Conservation (phyloP, 2,113 vertebrate genomes). For the Chiloscyllium plagiosum region DNA sequence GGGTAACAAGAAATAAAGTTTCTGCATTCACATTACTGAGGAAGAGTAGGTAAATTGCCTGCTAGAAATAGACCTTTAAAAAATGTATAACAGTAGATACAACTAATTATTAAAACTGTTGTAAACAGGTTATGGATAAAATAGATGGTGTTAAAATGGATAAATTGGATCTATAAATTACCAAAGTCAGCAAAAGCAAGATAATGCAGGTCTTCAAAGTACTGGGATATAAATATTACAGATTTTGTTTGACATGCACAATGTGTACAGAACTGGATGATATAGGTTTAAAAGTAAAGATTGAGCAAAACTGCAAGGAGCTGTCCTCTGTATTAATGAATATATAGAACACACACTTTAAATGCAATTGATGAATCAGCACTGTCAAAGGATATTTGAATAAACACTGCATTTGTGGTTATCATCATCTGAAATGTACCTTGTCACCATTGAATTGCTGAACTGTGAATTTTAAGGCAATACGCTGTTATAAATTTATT, state of each 20-base stretch:
- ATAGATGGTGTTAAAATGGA: not conserved
- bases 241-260: not conserved
- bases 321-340: not conserved
- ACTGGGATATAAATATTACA: not conserved
- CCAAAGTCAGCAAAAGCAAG: not conserved
- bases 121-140: not conserved
- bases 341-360: not conserved
- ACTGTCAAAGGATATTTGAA: not conserved
- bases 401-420: not conserved
- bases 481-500: not conserved
- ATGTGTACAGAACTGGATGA: not conserved
- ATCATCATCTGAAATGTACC: not conserved
- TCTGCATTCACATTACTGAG: not conserved
- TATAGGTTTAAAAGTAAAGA: not conserved
- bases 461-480: not conserved
- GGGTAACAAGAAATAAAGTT: not conserved
- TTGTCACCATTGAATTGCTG: not conserved
- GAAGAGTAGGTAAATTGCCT: not conserved
- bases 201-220: not conserved
- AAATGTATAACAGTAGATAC: not conserved
- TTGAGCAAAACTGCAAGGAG: not conserved
- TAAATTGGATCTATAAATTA: not conserved
- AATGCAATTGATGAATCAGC: not conserved
- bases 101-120: not conserved
- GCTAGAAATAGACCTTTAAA: not conserved